Conservation (phyloP, 2,888 invertebrate genomes). For the Lutraria lutraria region DNA sequence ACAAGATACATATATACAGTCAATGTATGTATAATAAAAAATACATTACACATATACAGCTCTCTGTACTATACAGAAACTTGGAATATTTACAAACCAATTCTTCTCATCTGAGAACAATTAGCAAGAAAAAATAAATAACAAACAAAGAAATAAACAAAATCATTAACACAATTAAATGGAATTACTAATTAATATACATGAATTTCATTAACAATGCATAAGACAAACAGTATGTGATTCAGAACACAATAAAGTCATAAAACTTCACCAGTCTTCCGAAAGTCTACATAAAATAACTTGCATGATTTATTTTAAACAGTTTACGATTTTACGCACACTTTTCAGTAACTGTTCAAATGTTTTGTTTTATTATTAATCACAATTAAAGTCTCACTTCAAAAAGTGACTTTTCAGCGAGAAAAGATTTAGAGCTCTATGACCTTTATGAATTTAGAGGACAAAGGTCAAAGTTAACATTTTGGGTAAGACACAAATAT, state of each 20-base stretch:
- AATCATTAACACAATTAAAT: neutral
- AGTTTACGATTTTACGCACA: neutral
- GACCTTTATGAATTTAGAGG: no score
- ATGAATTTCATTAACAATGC: neutral
- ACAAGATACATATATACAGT: neutral
- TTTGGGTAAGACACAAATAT: no score
- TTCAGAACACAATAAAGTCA: neutral
- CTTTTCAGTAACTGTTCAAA: neutral
- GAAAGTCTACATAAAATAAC: neutral
- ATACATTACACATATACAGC: neutral
- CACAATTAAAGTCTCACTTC: neutral
- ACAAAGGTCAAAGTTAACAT: no score
- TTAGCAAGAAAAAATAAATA: constrained; percentile 11
- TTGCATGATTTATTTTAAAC: neutral
- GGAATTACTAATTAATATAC: neutral
- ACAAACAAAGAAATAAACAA: constrained; percentile 4
- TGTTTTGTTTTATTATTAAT: neutral
- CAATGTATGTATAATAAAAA: neutral
- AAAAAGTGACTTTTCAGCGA: no score
- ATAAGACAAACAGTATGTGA: neutral
- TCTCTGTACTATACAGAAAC: neutral
- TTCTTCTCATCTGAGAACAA: neutral
- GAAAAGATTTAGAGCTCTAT: no score
- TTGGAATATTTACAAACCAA: neutral
- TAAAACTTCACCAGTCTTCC: neutral